Percentiles rank a stretch among this genome's conserved stretches.
phyloP scores from a whole-genome alignment of 2,797 vertebrate genomes.

The Pempheris klunzingeri region DNA sequence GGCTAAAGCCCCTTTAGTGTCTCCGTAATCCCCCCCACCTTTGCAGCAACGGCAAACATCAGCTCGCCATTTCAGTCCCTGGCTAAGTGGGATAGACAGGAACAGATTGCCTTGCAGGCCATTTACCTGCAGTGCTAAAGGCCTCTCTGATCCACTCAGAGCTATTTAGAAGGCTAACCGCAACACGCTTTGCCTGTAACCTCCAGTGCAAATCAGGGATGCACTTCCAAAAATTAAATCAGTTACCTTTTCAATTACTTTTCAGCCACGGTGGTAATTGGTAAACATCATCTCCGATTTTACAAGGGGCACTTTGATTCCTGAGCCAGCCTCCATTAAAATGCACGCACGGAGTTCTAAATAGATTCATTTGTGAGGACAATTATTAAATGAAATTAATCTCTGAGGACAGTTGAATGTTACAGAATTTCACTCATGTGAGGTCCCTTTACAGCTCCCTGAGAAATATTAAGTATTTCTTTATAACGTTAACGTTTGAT shows the following conservation, averaged over 20 bases:
- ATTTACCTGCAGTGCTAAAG: constrained; percentile 71
- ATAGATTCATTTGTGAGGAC: neutral
- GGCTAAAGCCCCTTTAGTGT: constrained; percentile 40
- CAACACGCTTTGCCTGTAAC: constrained; percentile 40
- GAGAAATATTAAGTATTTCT: neutral
- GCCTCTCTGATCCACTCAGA: constrained; percentile 68
- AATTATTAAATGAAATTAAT: constrained; percentile 10
- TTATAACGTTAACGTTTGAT: neutral
- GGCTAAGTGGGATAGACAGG: constrained; percentile 78
- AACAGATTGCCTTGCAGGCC: constrained; percentile 79
- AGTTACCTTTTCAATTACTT: constrained; percentile 54
- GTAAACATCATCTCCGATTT: constrained; percentile 39
- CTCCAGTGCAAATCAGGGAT: constrained; percentile 35
- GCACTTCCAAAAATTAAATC: constrained; percentile 46
- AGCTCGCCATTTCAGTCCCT: constrained; percentile 44
- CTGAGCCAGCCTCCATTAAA: constrained; percentile 24
- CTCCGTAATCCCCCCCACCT: constrained; percentile 53
- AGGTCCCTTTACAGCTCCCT: neutral
- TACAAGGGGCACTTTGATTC: constrained; percentile 25
- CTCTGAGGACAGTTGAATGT: neutral
- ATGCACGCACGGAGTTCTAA: constrained; percentile 2
- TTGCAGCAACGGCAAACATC: constrained; percentile 50
- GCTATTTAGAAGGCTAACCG: constrained; percentile 64
- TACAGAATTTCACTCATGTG: neutral
- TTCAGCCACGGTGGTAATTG: constrained; percentile 33